phyloP scores from a whole-genome alignment of 2,797 vertebrate genomes.

The Lemur catta region DNA sequence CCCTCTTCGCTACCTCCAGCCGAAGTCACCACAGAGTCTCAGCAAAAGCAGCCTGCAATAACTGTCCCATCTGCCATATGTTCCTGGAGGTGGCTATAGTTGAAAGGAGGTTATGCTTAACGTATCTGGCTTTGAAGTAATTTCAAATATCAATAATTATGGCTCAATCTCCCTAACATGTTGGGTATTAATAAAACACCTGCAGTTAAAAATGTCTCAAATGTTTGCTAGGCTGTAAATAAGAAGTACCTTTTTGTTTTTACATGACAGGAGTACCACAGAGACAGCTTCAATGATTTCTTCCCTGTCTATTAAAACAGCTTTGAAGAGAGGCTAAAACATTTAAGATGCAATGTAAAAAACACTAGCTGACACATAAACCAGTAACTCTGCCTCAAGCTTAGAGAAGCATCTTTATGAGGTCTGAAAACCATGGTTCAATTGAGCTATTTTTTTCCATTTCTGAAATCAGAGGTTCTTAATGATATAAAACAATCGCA shows the following conservation, averaged over 20 bases:
- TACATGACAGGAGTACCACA: background rate
- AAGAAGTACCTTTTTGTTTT: conserved; percentile 18
- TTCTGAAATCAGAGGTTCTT: conserved; percentile 66
- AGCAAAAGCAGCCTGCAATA: background rate
- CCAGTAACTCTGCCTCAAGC: conserved; percentile 14
- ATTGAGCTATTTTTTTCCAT: background rate
- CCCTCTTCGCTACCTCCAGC: background rate
- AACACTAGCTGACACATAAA: conserved; percentile 44
- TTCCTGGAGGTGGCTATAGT: background rate
- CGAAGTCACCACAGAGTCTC: background rate
- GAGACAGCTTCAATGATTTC: conserved; percentile 22
- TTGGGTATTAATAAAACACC: background rate
- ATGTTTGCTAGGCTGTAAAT: background rate
- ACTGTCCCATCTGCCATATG: background rate
- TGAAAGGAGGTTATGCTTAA: background rate
- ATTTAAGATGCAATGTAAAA: background rate
- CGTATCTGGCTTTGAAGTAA: background rate
- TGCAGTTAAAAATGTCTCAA: background rate
- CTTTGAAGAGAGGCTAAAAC: conserved; percentile 10
- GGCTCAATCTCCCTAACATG: background rate
- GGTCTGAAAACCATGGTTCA: conserved; percentile 59
- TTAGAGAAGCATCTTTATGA: conserved; percentile 51
- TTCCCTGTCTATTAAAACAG: conserved; percentile 9
- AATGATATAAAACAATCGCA: conserved; percentile 54
- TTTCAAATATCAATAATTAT: background rate